Percentiles rank a stretch among this genome's conserved stretches.
Conservation (phyloP, 2,888 invertebrate genomes). For the Auanema freiburgensis region DNA sequence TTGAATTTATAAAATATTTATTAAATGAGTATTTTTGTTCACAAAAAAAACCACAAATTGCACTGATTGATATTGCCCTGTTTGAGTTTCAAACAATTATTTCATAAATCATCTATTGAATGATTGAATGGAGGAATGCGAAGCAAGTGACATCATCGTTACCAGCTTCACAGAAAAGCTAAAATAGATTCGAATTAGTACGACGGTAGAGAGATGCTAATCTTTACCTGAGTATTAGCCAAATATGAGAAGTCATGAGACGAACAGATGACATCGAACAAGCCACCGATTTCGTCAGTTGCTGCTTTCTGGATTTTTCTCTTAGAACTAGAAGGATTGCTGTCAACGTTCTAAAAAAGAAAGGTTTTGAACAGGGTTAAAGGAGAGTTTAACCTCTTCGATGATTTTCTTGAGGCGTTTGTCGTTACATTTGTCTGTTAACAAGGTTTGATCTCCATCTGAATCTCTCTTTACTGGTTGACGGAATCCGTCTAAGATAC, state of each 20-base stretch:
- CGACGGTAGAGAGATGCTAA: not conserved
- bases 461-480: conserved; percentile 37
- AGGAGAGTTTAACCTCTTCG: conserved; percentile 19
- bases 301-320: conserved; percentile 51
- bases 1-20: too few species aligned
- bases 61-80: too few species aligned
- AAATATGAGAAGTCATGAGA: conserved; percentile 51
- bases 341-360: conserved; percentile 36
- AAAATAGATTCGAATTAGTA: not conserved
- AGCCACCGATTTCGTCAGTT: conserved; percentile 47
- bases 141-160: conserved; percentile 54
- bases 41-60: too few species aligned
- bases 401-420: conserved; percentile 45
- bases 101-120: conserved; percentile 25
- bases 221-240: conserved; percentile 44
- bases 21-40: too few species aligned
- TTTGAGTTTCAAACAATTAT: too few species aligned
- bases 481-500: conserved; percentile 37
- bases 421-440: conserved; percentile 48
- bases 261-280: conserved; percentile 53
- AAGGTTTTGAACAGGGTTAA: not conserved
- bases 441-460: conserved; percentile 15
- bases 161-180: conserved; percentile 50
- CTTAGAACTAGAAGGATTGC: conserved; percentile 50
- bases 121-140: conserved; percentile 52